Evolutionary conservation across 2,888 invertebrate species (phyloP).

Genomic region (Nephrotoma flavescens): DNA sequence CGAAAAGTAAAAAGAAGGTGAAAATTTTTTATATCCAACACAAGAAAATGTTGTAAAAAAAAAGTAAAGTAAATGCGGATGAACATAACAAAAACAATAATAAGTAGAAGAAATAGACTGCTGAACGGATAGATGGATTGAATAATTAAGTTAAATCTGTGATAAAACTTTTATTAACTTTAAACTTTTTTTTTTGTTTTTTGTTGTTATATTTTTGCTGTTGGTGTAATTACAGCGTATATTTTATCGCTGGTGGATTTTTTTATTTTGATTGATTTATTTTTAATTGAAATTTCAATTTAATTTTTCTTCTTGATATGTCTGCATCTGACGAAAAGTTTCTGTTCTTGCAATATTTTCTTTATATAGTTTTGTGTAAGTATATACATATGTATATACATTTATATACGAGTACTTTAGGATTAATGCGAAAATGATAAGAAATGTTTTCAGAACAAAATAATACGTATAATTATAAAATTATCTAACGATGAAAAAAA

Average conservation of each 20-base stretch:
- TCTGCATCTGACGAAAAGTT: background rate
- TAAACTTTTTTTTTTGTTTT: background rate
- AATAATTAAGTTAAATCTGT: background rate
- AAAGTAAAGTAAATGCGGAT: background rate
- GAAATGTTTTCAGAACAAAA: background rate
- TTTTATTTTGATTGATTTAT: background rate
- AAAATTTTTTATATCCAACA: background rate
- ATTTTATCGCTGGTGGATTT: background rate
- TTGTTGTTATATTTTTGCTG: background rate
- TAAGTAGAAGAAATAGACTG: background rate
- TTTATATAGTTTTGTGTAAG: background rate
- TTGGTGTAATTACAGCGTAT: background rate
- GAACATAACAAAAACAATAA: background rate
- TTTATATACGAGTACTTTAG: background rate
- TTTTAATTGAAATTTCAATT: background rate
- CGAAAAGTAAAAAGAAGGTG: background rate
- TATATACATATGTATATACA: too few species aligned
- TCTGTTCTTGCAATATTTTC: background rate
- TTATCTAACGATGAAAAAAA: too few species aligned
- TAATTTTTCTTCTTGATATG: background rate
- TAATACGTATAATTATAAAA: too few species aligned
- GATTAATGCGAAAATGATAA: background rate
- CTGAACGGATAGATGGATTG: background rate
- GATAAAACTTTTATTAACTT: background rate
- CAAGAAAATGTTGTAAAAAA: background rate